Conservation (phyloP, 2,113 vertebrate genomes). For the Cryptoleucopteryx plumbea region DNA sequence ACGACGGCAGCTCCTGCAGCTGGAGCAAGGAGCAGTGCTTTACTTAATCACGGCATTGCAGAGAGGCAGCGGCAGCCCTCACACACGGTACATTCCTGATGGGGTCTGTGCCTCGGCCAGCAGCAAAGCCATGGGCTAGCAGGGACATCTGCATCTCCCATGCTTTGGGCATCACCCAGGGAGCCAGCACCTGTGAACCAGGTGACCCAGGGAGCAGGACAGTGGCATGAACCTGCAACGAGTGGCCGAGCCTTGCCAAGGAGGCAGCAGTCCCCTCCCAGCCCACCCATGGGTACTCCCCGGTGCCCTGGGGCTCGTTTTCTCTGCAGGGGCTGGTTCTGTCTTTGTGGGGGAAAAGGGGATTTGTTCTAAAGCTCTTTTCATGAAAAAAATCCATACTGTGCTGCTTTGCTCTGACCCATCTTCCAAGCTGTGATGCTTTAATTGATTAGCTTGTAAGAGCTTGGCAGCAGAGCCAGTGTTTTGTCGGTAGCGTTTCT, state of each 20-base stretch:
- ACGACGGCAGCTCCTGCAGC: not conserved
- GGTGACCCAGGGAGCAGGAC: not conserved
- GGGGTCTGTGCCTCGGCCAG: not conserved
- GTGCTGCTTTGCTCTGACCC: slow-evolving; percentile 20
- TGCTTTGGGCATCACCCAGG: not conserved
- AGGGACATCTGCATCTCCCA: not conserved
- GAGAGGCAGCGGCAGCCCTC: not conserved
- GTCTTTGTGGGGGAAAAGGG: not conserved
- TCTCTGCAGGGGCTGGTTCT: not conserved
- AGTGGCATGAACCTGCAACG: not conserved
- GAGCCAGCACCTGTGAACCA: fast-evolving
- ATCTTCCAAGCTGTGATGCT: slow-evolving; percentile 12
- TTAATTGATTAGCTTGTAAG: slow-evolving; percentile 47
- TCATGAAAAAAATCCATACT: slow-evolving; percentile 14
- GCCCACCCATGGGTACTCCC: not conserved
- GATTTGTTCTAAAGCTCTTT: slow-evolving; percentile 39
- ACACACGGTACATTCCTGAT: fast-evolving
- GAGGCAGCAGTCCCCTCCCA: not conserved
- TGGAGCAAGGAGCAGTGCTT: not conserved
- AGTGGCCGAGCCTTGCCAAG: not conserved
- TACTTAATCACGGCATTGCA: not conserved
- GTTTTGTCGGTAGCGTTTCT: not conserved
- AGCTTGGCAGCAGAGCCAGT: slow-evolving; percentile 17
- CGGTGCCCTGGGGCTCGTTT: not conserved
- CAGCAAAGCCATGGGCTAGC: not conserved